Base-by-base conservation (phyloP, 2,113 vertebrate species). In the Epinephelus lanceolatus region DNA sequence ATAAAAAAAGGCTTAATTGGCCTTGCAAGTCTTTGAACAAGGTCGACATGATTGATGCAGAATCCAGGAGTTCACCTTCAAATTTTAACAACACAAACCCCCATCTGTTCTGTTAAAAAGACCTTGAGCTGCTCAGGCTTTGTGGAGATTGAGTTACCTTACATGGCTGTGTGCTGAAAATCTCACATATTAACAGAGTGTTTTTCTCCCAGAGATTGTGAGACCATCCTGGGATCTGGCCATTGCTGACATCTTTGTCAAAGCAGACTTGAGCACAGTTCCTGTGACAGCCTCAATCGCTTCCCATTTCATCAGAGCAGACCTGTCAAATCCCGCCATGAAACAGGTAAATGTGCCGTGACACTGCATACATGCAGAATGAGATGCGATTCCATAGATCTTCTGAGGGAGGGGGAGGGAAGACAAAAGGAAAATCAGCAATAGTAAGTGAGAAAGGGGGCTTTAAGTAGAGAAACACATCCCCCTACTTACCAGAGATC, bases 201-300 rank as follows among this genome's bases (percentile, higher is more conserved):
- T 86, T 75, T 75, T 76, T 49, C 74, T 56, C 23, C 23, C 63
- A 66, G 55, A 69, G 59, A 71, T 33, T 61, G n/a, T 66, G 71
- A 76, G 84, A 71, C 57, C 65, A 45, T 70, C 70, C 23, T 63
- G 27, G 67, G 75, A 80, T 87, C 68, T 71, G 72, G 70, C 86
- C 72, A 80, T 78, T 63, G 2, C 71, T 85, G 86, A 81, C 65
- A 66, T 77, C 56, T 70, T 69, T 86, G 67, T 81, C 87, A 87
- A 72, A 86, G 81, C 19, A 47, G 82, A 80, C 60, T 62, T 85
- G 68, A 59, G 75, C 83, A 61, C 85, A 76, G 88, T 76, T 81
- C 88, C 93, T 90, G 85, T 84, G 89, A 92, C 92, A 84, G 76
- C 85, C 85, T 86, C 86, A 90, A 90, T 89, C 78, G 49, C 88